These are phyloP conservation scores for Anguilla anguilla DNA, from an alignment of 2,797 vertebrate species.

Conservation along the genomic window DNA sequence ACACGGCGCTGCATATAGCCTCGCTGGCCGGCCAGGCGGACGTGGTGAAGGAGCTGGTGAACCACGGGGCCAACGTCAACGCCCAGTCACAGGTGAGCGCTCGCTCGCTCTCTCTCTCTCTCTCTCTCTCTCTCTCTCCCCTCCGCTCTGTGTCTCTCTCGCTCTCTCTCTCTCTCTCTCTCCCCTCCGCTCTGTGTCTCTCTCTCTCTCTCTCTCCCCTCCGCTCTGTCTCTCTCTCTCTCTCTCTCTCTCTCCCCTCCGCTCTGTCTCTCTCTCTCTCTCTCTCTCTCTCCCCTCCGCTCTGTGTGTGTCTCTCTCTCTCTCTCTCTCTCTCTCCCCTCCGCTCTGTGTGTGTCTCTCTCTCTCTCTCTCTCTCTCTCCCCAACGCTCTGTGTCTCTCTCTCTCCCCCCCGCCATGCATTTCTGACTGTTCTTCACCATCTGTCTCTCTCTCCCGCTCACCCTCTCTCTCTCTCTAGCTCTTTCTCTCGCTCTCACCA, in stretches of 20 bases:
- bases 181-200: background rate
- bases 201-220: background rate
- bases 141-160: background rate
- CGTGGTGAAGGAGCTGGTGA: slow-evolving; percentile 92
- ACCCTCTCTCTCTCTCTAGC: no score
- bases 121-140: background rate
- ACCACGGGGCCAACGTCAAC: slow-evolving; percentile 88
- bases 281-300: no score
- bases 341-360: no score
- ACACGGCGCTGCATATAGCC: slow-evolving; percentile 96
- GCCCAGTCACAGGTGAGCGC: slow-evolving; percentile 91
- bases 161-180: background rate
- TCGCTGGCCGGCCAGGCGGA: slow-evolving; percentile 94
- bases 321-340: background rate
- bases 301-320: no score
- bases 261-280: no score
- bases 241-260: no score
- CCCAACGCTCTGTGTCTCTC: no score
- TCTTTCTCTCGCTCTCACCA: no score
- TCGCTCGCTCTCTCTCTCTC: background rate
- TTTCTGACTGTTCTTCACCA: no score
- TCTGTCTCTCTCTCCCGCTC: no score
- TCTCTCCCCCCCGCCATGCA: no score
- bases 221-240: no score
- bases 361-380: background rate